phyloP scores from a whole-genome alignment of 2,888 invertebrate genomes.

The Synanthedon tipuliformis region DNA sequence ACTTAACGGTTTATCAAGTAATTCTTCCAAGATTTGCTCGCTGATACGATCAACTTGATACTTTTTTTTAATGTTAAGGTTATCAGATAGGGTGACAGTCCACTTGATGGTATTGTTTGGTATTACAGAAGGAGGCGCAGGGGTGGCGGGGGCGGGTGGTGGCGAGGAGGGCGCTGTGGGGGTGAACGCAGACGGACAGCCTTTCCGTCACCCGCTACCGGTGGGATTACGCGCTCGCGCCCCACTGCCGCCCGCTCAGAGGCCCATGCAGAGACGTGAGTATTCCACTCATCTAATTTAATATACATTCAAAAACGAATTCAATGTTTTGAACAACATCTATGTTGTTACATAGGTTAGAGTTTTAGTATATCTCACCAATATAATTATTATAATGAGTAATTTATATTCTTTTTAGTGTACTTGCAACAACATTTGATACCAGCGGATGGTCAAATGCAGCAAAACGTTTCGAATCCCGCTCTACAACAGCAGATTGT shows the following conservation, averaged over 20 bases:
- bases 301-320: not conserved
- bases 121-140: no score
- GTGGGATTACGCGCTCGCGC: constrained; percentile 44
- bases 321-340: not conserved
- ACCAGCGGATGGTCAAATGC: constrained; percentile 38
- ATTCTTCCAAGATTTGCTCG: not conserved
- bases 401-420: not conserved
- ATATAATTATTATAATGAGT: no score
- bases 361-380: no score
- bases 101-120: no score
- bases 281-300: not conserved
- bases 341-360: not conserved
- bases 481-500: constrained; percentile 35
- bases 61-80: no score
- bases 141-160: constrained; percentile 1
- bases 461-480: constrained; percentile 31
- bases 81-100: no score
- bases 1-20: not conserved
- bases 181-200: constrained; percentile 60
- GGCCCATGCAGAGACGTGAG: constrained; percentile 19
- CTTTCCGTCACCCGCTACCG: constrained; percentile 78
- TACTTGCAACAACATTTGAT: constrained; percentile 42
- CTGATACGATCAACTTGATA: no score
- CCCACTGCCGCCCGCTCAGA: constrained; percentile 29
- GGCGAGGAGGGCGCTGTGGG: constrained; percentile 23